These are phyloP conservation scores for Mythimna loreyi DNA, from an alignment of 2,888 invertebrate species.

Conservation along the genomic window DNA sequence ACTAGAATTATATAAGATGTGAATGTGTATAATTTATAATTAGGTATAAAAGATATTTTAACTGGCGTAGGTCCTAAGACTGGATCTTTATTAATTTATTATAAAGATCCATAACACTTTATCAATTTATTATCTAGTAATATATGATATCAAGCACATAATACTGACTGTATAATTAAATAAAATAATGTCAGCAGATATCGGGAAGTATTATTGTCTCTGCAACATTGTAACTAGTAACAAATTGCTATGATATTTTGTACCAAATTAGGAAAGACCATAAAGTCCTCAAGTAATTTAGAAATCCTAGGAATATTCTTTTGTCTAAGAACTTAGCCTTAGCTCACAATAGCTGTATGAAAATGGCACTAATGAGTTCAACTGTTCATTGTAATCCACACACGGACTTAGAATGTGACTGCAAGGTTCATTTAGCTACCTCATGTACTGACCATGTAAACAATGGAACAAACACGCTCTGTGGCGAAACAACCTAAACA, in stretches of 20 bases:
- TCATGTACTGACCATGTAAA: slow-evolving; percentile 54
- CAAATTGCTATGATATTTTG: background rate
- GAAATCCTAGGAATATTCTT: slow-evolving; percentile 33
- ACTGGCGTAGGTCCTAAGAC: background rate
- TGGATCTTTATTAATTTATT: background rate
- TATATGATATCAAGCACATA: background rate
- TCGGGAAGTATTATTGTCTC: slow-evolving; percentile 12
- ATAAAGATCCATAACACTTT: background rate
- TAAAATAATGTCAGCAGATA: background rate
- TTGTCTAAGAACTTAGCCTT: slow-evolving; percentile 40
- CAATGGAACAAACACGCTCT: slow-evolving; percentile 58
- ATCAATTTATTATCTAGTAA: background rate
- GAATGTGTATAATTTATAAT: too few species aligned
- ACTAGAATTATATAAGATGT: background rate
- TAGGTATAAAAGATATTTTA: background rate
- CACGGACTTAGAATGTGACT: slow-evolving; percentile 55
- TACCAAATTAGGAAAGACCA: slow-evolving; percentile 7
- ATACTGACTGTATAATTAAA: background rate
- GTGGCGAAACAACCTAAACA: slow-evolving; percentile 57
- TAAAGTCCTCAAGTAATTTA: slow-evolving; percentile 13
- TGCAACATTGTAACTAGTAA: background rate
- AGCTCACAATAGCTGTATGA: slow-evolving; percentile 46
- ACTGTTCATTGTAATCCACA: slow-evolving; percentile 58
- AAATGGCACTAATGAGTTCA: slow-evolving; percentile 60
- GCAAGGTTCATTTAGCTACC: slow-evolving; percentile 61